Percentiles rank a stretch among this genome's conserved stretches.
These are phyloP conservation scores for Lycaena phlaeas DNA, from an alignment of 2,888 invertebrate genomes.

Conservation along the genomic window DNA sequence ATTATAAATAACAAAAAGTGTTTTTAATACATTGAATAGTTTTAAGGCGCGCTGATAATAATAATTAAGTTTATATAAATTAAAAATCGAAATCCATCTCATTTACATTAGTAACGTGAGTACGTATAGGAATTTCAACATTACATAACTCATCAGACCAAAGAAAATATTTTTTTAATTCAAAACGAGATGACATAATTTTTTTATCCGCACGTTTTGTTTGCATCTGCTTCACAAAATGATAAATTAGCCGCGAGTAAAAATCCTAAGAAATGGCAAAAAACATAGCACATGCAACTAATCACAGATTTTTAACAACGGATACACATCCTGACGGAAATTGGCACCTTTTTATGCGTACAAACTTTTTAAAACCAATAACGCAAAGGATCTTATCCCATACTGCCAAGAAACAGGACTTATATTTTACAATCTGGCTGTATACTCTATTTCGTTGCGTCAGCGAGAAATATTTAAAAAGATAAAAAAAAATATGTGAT, in stretches of 20 bases:
- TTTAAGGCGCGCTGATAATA: too few relatives aligned
- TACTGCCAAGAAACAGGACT: conserved; percentile 22
- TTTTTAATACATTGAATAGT: too few relatives aligned
- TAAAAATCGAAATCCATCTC: too few relatives aligned
- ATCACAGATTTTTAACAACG: conserved; percentile 67
- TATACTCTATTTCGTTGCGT: not conserved
- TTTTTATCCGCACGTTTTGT: too few relatives aligned
- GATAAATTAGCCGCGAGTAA: conserved; percentile 47
- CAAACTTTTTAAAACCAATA: conserved; percentile 19
- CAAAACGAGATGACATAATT: too few relatives aligned
- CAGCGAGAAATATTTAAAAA: conserved; percentile 4
- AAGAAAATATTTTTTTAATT: too few relatives aligned
- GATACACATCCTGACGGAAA: conserved; percentile 64
- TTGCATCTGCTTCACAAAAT: conserved; percentile 52
- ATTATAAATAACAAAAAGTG: too few relatives aligned
- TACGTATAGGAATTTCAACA: too few relatives aligned
- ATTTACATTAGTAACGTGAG: too few relatives aligned
- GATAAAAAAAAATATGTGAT: conserved; percentile 17
- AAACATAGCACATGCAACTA: conserved; percentile 55
- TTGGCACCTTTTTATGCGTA: conserved; percentile 59
- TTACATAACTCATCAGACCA: too few relatives aligned
- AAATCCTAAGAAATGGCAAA: conserved; percentile 50
- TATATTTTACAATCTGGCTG: conserved; percentile 14
- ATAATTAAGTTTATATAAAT: too few relatives aligned
- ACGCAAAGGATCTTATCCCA: conserved; percentile 12